Evolutionary conservation across 2,797 vertebrate genomes (phyloP).

Genomic region (Sarcoramphus papa): DNA sequence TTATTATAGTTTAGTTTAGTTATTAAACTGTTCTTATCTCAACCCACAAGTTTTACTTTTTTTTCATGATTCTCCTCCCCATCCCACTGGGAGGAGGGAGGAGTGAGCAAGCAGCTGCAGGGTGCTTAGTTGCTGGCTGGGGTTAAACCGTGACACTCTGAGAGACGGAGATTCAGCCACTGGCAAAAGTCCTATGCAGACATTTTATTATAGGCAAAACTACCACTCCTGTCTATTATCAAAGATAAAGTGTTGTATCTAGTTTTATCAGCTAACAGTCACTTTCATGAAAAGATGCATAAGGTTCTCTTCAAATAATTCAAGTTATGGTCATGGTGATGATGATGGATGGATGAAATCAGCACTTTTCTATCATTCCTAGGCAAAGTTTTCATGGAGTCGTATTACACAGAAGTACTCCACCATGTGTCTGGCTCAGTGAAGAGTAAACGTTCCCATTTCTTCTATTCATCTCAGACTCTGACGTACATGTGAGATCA

Average conservation of each 20-base stretch:
- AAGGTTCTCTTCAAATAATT: not conserved
- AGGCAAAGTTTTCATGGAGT: not conserved
- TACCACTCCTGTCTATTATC: not conserved
- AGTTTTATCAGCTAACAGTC: not conserved
- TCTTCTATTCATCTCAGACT: not conserved
- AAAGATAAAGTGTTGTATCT: not conserved
- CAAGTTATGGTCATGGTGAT: not conserved
- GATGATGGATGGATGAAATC: not conserved
- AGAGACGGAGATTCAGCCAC: not conserved
- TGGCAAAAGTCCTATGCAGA: not conserved
- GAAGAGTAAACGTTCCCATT: not conserved
- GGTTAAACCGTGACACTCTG: no score
- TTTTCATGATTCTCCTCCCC: no score
- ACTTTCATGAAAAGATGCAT: not conserved
- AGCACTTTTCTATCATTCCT: not conserved
- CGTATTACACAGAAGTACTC: not conserved
- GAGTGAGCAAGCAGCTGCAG: no score
- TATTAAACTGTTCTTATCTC: no score
- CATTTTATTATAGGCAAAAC: not conserved
- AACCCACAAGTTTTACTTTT: no score
- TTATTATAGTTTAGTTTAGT: no score
- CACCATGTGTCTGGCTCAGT: not conserved
- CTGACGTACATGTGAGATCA: not conserved
- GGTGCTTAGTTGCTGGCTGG: no score
- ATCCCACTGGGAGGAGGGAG: no score